Base-by-base conservation (phyloP, 92 coral and sea anemone genomes). In the Blastomussa wellsi region DNA sequence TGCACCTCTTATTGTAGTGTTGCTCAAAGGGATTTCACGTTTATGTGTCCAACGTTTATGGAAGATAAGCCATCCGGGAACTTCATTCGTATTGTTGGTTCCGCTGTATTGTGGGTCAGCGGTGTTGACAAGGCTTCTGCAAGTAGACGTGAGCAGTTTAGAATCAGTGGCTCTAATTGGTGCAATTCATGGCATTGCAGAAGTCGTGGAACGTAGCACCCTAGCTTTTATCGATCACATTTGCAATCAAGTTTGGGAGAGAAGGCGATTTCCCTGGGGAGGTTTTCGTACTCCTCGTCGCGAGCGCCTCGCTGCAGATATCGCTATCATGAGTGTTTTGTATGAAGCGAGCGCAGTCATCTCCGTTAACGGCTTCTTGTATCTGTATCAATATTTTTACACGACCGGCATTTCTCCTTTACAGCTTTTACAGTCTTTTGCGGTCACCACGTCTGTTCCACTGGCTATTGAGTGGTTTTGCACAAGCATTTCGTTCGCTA, bases 251-350 rank as follows among this genome's bases (percentile, higher is more conserved):
- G 31, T 68, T 16, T 44, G 52, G 69, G 85, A 81, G 8, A 62
- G 68, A 28, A 41, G 84, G 22, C 22, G 12, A 16, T 37, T 68
- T 0, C 33, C 86, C 17, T 82, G 44, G 77, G 86, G 81, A 49
- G 37, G 42, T 71, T 82, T 82, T 82, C 86, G 86, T 29, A 42
- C 65, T 20, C 86, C 86, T 82, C 86, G 86, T 37, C 77, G 81
- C 8, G 86, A 82, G 60, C 80, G 86, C 15, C 81, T 82, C 6
- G 52, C 67, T 6, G 62, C 86, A 22, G 86, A 82, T 28, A 82
- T 82, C 44, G 32, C 51, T 48, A 48, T 82, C 14, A 82, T 82
- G 86, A 82, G 81, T 22, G 65, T 79, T 74, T n/a, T 79, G 75
- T 68, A 65, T 42, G 84, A 79, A 64, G 31, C 75, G 20, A 79